Evolutionary conservation across 2,113 vertebrate genomes (phyloP).

Genomic region (Sylvilagus bachmani): DNA sequence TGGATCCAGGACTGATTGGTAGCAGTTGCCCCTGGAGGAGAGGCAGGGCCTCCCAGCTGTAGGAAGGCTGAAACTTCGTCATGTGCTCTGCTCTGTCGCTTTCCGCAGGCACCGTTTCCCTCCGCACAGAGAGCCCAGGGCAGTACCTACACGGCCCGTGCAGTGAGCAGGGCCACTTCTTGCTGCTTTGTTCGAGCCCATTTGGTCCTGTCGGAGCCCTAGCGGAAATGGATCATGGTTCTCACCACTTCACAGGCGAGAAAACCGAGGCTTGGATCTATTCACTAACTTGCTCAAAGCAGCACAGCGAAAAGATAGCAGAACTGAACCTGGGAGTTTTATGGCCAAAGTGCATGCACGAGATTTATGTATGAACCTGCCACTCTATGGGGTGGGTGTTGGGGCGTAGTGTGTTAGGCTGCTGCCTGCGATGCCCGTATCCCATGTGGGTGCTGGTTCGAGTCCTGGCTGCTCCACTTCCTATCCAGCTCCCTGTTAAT

Average conservation of each 20-base stretch:
- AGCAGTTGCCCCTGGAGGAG: background rate
- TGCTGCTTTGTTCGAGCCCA: background rate
- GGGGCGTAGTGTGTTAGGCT: too few species aligned
- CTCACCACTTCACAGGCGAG: background rate
- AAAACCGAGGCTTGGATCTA: background rate
- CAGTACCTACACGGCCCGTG: rapidly evolving
- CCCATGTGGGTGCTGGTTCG: too few species aligned
- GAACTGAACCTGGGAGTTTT: background rate
- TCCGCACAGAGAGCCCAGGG: background rate
- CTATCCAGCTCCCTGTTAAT: too few species aligned
- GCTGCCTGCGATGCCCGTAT: too few species aligned
- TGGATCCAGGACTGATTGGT: background rate
- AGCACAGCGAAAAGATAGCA: background rate
- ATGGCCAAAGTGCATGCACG: rapidly evolving
- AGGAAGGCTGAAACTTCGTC: background rate
- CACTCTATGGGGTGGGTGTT: too few species aligned
- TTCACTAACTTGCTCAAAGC: background rate
- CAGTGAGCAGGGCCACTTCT: background rate
- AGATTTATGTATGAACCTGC: background rate
- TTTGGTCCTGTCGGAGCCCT: background rate
- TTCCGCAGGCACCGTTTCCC: background rate
- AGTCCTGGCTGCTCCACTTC: too few species aligned
- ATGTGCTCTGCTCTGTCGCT: background rate
- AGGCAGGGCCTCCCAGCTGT: background rate
- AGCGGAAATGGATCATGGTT: rapidly evolving